Conservation (phyloP, 2,113 vertebrate genomes). For the Anguilla japonica region DNA sequence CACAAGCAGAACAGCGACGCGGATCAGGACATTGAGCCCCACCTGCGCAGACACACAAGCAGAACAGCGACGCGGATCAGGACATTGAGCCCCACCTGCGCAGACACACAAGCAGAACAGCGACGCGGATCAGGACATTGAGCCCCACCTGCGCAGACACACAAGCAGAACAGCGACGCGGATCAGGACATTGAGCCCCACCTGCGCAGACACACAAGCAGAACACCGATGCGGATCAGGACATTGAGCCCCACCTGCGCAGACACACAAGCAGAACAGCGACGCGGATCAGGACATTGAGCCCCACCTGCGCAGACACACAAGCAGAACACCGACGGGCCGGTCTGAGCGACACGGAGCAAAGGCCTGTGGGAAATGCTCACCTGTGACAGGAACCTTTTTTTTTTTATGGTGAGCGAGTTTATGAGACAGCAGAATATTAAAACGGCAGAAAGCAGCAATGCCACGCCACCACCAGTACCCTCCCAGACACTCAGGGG, state of each 20-base stretch:
- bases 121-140: conserved; percentile 84
- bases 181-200: conserved; percentile 86
- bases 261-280: conserved; percentile 22
- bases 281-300: conserved; percentile 87
- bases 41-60: conserved; percentile 67
- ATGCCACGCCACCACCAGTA: no score
- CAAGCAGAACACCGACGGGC: conserved; percentile 11
- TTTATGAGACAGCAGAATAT: no score
- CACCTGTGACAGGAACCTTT: no score
- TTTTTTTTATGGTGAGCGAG: no score
- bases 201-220: conserved; percentile 61
- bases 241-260: conserved; percentile 86
- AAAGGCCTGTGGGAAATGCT: no score
- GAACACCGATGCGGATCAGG: conserved; percentile 72
- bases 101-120: conserved; percentile 22
- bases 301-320: conserved; percentile 74
- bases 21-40: conserved; percentile 85
- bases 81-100: conserved; percentile 86
- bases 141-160: conserved; percentile 78
- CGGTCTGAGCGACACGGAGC: no score
- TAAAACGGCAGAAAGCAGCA: no score
- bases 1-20: conserved; percentile 41
- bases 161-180: conserved; percentile 48
- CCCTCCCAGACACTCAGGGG: no score
- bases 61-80: conserved; percentile 72